Evolutionary conservation across 2,888 invertebrate species (phyloP).

Genomic region (Ochropleura leucogaster): DNA sequence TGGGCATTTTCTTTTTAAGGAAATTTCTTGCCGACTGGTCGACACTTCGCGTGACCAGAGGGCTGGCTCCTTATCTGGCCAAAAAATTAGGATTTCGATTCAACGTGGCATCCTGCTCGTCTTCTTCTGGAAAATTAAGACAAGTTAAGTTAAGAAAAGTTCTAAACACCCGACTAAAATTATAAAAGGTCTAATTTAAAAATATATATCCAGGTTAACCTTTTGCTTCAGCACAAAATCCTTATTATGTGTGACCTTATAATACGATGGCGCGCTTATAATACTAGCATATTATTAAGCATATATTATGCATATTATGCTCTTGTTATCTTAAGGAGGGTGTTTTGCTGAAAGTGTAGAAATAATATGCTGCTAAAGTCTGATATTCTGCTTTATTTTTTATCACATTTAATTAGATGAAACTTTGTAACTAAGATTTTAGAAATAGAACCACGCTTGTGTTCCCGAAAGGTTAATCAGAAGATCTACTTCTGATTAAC

Average conservation of each 20-base stretch:
- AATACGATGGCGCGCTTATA: conserved; percentile 45
- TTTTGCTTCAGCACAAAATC: conserved; percentile 33
- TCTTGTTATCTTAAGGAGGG: conserved; percentile 26
- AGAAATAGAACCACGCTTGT: not conserved
- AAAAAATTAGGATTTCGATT: no score
- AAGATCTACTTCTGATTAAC: no score
- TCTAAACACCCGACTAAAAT: not conserved
- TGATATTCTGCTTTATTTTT: not conserved
- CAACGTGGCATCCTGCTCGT: no score
- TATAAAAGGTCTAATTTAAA: conserved; percentile 10
- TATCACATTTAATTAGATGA: not conserved
- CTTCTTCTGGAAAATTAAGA: no score
- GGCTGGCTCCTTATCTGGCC: no score
- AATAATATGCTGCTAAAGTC: conserved; percentile 6
- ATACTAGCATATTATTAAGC: conserved; percentile 18
- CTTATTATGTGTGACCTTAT: conserved; percentile 28
- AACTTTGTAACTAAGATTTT: not conserved
- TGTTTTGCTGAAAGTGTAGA: not conserved
- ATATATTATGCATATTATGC: conserved; percentile 39
- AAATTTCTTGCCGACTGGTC: no score
- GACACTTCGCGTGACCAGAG: no score
- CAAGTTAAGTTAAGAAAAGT: not conserved
- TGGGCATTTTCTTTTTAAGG: no score
- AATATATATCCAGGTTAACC: conserved; percentile 20
- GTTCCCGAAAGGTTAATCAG: accelerated